Percentiles rank a stretch among this genome's conserved stretches.
phyloP scores from a whole-genome alignment of 2,113 vertebrate species.

The Muntiacus reevesi region DNA sequence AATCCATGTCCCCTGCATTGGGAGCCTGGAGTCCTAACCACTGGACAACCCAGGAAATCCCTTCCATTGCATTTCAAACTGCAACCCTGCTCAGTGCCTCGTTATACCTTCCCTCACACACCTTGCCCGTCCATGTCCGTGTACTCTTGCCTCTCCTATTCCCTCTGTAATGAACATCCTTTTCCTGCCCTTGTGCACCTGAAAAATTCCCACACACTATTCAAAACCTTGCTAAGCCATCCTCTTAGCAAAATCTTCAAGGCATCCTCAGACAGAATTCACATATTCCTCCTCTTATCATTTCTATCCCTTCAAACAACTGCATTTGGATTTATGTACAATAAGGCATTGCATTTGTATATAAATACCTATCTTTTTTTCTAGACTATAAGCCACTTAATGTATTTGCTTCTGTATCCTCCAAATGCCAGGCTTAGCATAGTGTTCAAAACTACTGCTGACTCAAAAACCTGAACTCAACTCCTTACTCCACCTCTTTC shows the following conservation, averaged over 20 bases:
- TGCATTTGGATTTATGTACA: neutral
- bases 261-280: neutral
- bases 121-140: accelerated
- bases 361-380: neutral
- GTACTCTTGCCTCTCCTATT: neutral
- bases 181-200: neutral
- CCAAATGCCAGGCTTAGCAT: neutral
- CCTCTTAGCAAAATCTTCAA: neutral
- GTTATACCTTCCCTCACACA: neutral
- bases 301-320: neutral
- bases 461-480: neutral
- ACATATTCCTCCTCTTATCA: neutral
- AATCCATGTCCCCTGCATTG: neutral
- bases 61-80: neutral
- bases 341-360: neutral
- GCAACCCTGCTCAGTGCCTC: neutral
- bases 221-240: neutral
- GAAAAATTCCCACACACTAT: neutral
- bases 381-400: no score
- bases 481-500: neutral
- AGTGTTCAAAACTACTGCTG: neutral
- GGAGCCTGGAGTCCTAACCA: neutral
- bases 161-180: accelerated
- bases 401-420: neutral
- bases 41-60: neutral